These are phyloP conservation scores for Tachina lurida DNA, from an alignment of 2,888 invertebrate species.

Conservation along the genomic window DNA sequence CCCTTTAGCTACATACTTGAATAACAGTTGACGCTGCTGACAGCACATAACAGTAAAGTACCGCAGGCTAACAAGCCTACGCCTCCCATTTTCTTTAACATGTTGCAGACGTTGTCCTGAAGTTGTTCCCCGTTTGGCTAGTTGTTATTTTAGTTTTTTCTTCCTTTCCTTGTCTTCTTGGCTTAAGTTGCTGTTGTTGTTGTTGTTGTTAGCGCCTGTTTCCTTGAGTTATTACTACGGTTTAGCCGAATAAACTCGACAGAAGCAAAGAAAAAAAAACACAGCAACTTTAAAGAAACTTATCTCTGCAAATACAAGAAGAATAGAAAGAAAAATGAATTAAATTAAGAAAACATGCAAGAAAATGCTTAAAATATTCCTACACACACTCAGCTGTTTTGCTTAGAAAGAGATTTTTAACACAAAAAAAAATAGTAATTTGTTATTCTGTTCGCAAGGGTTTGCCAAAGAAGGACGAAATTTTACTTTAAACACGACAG, in stretches of 20 bases:
- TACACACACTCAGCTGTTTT: slow-evolving; percentile 40
- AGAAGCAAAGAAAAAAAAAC: not conserved
- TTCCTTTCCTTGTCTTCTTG: slow-evolving; percentile 9
- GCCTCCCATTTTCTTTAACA: slow-evolving; percentile 74
- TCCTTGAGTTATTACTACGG: slow-evolving; percentile 72
- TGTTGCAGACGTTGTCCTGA: slow-evolving; percentile 54
- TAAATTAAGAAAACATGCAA: slow-evolving; percentile 64
- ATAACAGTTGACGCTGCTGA: slow-evolving; percentile 79
- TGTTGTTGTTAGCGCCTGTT: slow-evolving; percentile 55
- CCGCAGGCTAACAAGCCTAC: slow-evolving; percentile 71
- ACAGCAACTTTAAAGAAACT: slow-evolving; percentile 34
- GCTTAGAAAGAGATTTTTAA: slow-evolving; percentile 33
- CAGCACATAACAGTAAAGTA: slow-evolving; percentile 76
- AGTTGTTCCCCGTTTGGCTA: slow-evolving; percentile 32
- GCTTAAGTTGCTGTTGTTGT: slow-evolving; percentile 39
- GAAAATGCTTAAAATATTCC: slow-evolving; percentile 30
- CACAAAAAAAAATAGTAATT: slow-evolving; percentile 9
- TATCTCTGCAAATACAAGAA: slow-evolving; percentile 62
- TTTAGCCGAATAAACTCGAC: slow-evolving; percentile 50
- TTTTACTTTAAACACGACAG: slow-evolving; percentile 40
- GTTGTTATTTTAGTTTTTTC: slow-evolving; percentile 21
- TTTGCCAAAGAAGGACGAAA: slow-evolving; percentile 55
- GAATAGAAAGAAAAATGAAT: slow-evolving; percentile 41
- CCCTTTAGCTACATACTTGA: slow-evolving; percentile 80
- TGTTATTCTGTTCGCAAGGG: slow-evolving; percentile 1